These are phyloP conservation scores for Amniataba percoides DNA, from an alignment of 2,797 vertebrate genomes.

Conservation along the genomic window DNA sequence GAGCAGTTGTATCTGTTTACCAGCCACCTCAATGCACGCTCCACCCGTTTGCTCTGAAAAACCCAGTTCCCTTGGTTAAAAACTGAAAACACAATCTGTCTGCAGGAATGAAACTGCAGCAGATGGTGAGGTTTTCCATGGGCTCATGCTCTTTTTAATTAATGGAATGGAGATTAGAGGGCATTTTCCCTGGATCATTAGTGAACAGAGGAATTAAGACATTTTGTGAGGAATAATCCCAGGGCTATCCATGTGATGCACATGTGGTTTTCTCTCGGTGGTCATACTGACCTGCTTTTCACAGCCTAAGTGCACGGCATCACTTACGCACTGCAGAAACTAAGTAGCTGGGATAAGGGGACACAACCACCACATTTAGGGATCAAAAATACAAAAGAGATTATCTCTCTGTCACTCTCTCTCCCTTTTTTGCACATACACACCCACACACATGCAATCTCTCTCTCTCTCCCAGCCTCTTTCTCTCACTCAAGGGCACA, in stretches of 20 bases:
- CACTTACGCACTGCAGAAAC: constrained; percentile 77
- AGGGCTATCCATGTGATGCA: constrained; percentile 82
- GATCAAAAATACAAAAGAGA: constrained; percentile 84
- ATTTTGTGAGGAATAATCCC: constrained; percentile 88
- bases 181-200: constrained; percentile 88
- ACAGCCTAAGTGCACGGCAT: constrained; percentile 84
- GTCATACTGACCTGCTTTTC: constrained; percentile 85
- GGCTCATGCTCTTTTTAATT: constrained; percentile 89
- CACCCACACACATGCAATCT: constrained; percentile 10
- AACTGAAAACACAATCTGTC: constrained; percentile 84
- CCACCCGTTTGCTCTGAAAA: constrained; percentile 62
- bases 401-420: constrained; percentile 68
- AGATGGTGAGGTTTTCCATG: constrained; percentile 85
- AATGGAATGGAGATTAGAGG: constrained; percentile 88
- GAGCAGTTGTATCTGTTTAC: constrained; percentile 67
- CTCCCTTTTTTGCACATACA: constrained; percentile 13
- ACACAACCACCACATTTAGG: constrained; percentile 84
- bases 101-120: constrained; percentile 81
- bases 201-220: constrained; percentile 89
- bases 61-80: constrained; percentile 73
- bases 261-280: constrained; percentile 81
- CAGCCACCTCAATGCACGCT: constrained; percentile 57
- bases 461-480: constrained; percentile 24
- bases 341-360: constrained; percentile 81
- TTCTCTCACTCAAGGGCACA: constrained; percentile 72